A percentile compares a stretch with the other conserved stretches of the same genome.
These are phyloP conservation scores for Augochlora pura DNA, from an alignment of 1,140 invertebrate genomes.

Conservation along the genomic window DNA sequence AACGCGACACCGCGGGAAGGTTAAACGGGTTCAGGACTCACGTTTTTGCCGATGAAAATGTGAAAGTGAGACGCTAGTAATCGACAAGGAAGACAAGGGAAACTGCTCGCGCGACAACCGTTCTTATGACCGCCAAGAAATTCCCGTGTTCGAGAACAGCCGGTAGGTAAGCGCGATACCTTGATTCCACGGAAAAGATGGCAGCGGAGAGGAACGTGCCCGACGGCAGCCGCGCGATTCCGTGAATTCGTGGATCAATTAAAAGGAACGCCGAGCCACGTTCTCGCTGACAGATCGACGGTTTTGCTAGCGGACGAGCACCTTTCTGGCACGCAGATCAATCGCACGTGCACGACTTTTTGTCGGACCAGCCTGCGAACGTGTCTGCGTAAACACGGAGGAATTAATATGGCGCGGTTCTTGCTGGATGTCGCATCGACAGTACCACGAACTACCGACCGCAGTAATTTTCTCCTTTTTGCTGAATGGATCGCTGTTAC, in stretches of 20 bases:
- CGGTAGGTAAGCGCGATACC: not conserved
- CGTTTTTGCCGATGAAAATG: not conserved
- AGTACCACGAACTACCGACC: conserved; percentile 2
- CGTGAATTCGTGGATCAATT: conserved; percentile 38
- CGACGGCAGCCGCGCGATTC: conserved; percentile 2
- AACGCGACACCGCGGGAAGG: too few relatives aligned
- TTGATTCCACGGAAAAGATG: conserved; percentile 10
- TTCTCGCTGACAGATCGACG: conserved; percentile 20
- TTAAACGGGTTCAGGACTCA: not conserved
- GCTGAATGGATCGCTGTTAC: too few relatives aligned
- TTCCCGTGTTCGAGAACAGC: not conserved
- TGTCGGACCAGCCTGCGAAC: conserved; percentile 5
- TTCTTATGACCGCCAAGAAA: conserved; percentile 10
- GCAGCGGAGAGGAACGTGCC: not conserved
- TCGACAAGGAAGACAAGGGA: conserved; percentile 12
- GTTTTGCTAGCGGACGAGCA: conserved; percentile 12
- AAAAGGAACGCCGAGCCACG: conserved; percentile 16
- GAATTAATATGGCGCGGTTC: conserved; percentile 42
- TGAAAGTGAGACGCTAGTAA: conserved; percentile 1
- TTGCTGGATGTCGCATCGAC: conserved; percentile 22
- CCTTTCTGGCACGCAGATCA: not conserved
- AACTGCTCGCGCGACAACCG: conserved; percentile 12
- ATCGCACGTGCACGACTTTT: conserved; percentile 30
- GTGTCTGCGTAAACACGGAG: conserved; percentile 1
- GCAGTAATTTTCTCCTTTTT: not conserved